Conservation (phyloP, 2,113 vertebrate species). For the Anguilla rostrata region DNA sequence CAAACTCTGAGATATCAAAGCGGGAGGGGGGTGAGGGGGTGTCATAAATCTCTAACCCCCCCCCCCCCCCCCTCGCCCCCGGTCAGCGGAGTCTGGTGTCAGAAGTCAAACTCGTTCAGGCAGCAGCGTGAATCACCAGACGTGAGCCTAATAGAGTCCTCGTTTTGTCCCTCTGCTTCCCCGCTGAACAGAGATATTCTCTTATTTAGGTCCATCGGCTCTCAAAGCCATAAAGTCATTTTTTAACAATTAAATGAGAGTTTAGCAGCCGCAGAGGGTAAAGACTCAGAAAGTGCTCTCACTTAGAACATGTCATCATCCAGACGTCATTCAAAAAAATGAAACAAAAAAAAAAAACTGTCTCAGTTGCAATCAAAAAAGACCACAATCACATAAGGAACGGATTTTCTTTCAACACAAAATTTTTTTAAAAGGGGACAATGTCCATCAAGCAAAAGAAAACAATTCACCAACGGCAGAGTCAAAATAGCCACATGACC, state of each 20-base stretch:
- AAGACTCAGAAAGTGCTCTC: background rate
- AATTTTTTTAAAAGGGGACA: background rate
- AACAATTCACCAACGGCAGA: background rate
- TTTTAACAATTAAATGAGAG: background rate
- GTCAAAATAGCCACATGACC: background rate
- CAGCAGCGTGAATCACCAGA: conserved; percentile 23
- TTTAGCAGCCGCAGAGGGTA: background rate
- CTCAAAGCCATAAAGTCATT: background rate
- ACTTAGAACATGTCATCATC: background rate
- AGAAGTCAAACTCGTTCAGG: conserved; percentile 48
- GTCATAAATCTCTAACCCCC: conserved; percentile 37
- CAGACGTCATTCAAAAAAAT: background rate
- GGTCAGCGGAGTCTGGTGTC: conserved; percentile 15
- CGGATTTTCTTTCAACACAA: background rate
- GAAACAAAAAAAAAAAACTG: background rate
- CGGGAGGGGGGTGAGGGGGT: background rate
- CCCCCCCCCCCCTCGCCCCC: background rate
- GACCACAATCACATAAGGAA: background rate
- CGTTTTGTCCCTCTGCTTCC: background rate
- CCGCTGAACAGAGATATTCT: background rate
- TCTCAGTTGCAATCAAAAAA: background rate
- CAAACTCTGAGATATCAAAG: conserved; percentile 42
- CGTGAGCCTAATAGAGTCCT: background rate
- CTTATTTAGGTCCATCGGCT: background rate
- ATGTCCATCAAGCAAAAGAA: background rate